Percentiles rank a stretch among this genome's conserved stretches.
Conservation (phyloP, 2,797 vertebrate species). For the Coregonus suidteri region DNA sequence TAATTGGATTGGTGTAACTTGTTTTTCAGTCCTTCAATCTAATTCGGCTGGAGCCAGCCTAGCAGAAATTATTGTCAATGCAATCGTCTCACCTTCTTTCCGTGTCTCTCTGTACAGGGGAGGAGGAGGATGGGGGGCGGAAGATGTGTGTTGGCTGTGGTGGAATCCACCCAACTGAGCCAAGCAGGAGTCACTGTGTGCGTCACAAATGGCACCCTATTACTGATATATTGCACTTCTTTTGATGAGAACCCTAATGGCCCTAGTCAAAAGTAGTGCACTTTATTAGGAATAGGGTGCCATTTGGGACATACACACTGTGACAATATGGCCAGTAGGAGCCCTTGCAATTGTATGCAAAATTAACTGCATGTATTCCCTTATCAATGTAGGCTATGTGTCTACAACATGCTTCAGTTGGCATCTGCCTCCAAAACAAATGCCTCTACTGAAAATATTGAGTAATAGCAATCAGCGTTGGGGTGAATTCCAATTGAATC, state of each 20-base stretch:
- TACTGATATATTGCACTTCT: neutral
- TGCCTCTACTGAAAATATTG: too few species aligned
- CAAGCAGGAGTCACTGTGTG: too few species aligned
- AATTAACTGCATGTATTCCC: too few species aligned
- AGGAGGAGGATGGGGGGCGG: neutral
- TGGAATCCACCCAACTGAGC: neutral
- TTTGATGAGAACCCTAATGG: neutral
- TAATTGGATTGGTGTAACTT: slow-evolving; percentile 72
- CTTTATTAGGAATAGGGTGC: neutral
- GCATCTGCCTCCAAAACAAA: too few species aligned
- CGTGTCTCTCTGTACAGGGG: slow-evolving; percentile 3
- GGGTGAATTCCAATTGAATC: too few species aligned
- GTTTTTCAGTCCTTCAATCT: slow-evolving; percentile 71
- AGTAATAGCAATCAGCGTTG: too few species aligned
- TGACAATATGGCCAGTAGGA: neutral
- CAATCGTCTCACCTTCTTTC: slow-evolving; percentile 30
- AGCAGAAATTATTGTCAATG: slow-evolving; percentile 65
- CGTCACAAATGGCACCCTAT: too few species aligned
- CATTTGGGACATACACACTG: neutral
- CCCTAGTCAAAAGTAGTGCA: neutral
- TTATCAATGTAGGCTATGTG: neutral
- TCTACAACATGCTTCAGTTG: neutral
- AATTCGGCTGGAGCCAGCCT: slow-evolving; percentile 75
- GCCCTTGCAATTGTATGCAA: too few species aligned
- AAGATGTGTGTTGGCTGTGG: neutral